Conservation (phyloP, 2,888 invertebrate species). For the Icerya purchasi region DNA sequence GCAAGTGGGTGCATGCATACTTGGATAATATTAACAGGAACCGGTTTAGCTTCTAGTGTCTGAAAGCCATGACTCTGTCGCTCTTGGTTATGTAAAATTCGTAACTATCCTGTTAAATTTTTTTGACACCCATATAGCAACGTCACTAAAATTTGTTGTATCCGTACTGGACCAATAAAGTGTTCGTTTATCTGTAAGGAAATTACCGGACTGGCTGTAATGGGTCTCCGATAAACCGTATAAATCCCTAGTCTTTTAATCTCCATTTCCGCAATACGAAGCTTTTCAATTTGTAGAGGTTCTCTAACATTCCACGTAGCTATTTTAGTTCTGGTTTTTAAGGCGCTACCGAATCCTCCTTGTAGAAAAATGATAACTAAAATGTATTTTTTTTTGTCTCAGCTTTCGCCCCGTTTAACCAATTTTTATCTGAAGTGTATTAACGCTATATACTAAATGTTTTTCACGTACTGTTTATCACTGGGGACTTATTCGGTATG, state of each 20-base stretch:
- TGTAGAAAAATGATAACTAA: no score
- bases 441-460: no score
- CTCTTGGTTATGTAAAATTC: not conserved
- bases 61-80: not conserved
- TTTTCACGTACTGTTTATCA: no score
- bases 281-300: not conserved
- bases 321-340: not conserved
- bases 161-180: not conserved
- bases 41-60: not conserved
- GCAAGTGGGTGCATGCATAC: not conserved
- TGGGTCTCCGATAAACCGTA: not conserved
- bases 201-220: not conserved
- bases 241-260: not conserved
- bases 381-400: no score
- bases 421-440: no score
- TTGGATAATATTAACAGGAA: not conserved
- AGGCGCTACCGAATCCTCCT: no score
- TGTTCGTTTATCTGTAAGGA: not conserved
- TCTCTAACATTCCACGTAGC: not conserved
- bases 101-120: not conserved
- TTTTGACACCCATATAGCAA: not conserved
- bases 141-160: not conserved
- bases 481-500: no score
- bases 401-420: no score
- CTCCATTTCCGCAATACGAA: not conserved